These are phyloP conservation scores for Schizopygopsis malacanthus DNA, from an alignment of 2,797 vertebrate genomes.

Conservation along the genomic window DNA sequence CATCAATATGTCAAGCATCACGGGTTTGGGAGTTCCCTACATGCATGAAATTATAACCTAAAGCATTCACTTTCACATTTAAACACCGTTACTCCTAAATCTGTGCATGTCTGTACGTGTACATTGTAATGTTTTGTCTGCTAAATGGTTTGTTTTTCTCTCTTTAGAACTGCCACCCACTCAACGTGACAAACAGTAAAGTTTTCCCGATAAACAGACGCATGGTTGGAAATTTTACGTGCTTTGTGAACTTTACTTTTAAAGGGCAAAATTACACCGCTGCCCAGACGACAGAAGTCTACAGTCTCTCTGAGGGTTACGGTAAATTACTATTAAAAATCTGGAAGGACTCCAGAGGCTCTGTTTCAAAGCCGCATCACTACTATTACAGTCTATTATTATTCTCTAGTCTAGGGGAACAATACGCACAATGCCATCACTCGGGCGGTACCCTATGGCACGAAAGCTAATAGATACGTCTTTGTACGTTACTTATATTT, in stretches of 20 bases:
- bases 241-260: conserved; percentile 55
- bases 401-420: background rate
- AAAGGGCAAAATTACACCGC: conserved; percentile 45
- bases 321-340: conserved; percentile 22
- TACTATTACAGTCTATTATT: background rate
- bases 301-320: rapidly evolving
- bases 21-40: background rate
- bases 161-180: conserved; percentile 54
- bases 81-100: background rate
- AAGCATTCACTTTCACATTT: background rate
- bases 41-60: background rate
- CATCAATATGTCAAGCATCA: background rate
- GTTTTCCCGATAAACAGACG: background rate
- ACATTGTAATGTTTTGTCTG: background rate
- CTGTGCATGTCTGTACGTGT: background rate
- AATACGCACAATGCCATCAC: too few relatives aligned
- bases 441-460: too few relatives aligned
- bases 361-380: background rate
- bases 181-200: background rate
- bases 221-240: conserved; percentile 55
- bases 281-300: conserved; percentile 22
- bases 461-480: too few relatives aligned
- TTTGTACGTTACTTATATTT: too few relatives aligned
- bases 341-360: background rate
- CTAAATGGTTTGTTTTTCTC: background rate